phyloP scores from a whole-genome alignment of 2,113 vertebrate species.

The Tenebrosternarchus preto region DNA sequence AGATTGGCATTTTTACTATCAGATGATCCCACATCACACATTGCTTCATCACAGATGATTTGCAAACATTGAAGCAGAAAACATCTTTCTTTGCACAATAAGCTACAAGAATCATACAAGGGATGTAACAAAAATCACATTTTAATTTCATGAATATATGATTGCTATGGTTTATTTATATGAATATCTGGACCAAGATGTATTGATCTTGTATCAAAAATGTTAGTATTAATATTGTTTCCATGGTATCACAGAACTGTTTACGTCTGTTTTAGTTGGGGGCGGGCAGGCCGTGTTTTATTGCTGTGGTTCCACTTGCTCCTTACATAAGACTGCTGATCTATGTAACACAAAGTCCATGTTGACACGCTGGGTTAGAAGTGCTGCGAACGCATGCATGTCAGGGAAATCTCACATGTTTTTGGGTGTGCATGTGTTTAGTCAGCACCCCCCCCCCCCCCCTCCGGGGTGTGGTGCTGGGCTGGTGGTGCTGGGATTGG shows the following conservation, averaged over 20 bases:
- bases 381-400: background rate
- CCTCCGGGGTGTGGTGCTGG: too few species aligned
- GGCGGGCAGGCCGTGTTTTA: background rate
- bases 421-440: slow-evolving; percentile 7
- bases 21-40: background rate
- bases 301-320: background rate
- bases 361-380: slow-evolving; percentile 13
- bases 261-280: too few species aligned
- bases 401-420: slow-evolving; percentile 9
- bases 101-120: too few species aligned
- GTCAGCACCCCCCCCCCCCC: background rate
- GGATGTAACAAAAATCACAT: too few species aligned
- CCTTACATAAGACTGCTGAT: slow-evolving; percentile 15
- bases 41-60: background rate
- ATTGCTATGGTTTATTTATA: too few species aligned
- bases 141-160: too few species aligned
- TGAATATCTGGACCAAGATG: too few species aligned
- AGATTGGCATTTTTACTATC: background rate
- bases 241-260: too few species aligned
- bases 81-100: too few species aligned
- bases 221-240: too few species aligned
- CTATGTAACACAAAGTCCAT: slow-evolving; percentile 29
- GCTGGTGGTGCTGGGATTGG: background rate
- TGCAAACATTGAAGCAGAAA: background rate
- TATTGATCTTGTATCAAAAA: too few species aligned